Evolutionary conservation across 2,888 invertebrate species (phyloP).

Genomic region (Mactromeris polynyma): DNA sequence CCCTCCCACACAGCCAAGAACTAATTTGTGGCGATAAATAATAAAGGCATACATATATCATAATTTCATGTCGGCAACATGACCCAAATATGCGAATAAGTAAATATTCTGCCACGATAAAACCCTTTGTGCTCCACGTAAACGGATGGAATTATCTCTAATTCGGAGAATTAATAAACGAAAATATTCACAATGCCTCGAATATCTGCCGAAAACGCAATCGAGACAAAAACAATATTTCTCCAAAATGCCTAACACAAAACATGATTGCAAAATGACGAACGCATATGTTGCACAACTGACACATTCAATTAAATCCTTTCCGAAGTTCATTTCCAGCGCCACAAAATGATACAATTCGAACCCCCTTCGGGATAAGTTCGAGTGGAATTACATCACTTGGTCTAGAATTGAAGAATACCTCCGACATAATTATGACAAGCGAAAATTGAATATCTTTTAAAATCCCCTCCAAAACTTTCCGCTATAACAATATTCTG

Average conservation of each 20-base stretch:
- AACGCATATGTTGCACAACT: slow-evolving; percentile 46
- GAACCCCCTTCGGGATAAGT: slow-evolving; percentile 37
- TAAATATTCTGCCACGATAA: not conserved
- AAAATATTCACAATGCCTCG: not conserved
- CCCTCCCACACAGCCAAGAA: not conserved
- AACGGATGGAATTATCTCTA: not conserved
- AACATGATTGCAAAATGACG: slow-evolving; percentile 26
- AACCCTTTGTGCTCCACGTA: not conserved
- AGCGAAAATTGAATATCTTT: slow-evolving; percentile 40
- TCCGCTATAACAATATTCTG: slow-evolving; percentile 1
- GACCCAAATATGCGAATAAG: not conserved
- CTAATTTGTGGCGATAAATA: not conserved
- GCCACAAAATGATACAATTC: slow-evolving; percentile 30
- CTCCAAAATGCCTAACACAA: slow-evolving; percentile 8
- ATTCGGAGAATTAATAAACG: slow-evolving; percentile 3
- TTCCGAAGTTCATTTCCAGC: slow-evolving; percentile 29
- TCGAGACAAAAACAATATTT: not conserved
- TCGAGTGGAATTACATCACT: slow-evolving; percentile 39
- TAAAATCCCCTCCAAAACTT: slow-evolving; percentile 26
- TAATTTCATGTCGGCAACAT: slow-evolving; percentile 7
- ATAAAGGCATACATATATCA: not conserved
- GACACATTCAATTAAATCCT: slow-evolving; percentile 51
- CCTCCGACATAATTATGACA: slow-evolving; percentile 58
- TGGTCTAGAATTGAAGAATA: slow-evolving; percentile 35
- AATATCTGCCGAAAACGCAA: not conserved